Conservation (phyloP, 1,140 invertebrate species). For the Tetramorium parvispinum region DNA sequence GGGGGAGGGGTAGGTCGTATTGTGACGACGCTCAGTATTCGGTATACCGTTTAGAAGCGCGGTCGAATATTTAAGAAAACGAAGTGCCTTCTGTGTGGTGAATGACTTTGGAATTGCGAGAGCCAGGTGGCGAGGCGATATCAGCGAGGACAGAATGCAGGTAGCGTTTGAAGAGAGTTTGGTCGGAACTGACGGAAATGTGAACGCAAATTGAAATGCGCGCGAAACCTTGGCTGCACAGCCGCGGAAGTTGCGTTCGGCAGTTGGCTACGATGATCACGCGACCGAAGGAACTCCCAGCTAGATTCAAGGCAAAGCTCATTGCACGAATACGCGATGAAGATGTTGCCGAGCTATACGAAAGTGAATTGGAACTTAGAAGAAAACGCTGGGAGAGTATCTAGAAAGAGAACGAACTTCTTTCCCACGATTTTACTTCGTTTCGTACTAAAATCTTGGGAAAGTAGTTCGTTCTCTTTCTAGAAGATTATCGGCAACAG, state of each 20-base stretch:
- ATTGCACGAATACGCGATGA: slow-evolving; percentile 99
- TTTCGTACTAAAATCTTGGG: too few species aligned
- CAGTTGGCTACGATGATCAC: slow-evolving; percentile 96
- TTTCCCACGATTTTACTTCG: too few species aligned
- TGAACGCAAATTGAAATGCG: slow-evolving; percentile 99
- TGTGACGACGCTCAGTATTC: too few species aligned
- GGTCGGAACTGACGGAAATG: slow-evolving; percentile 97
- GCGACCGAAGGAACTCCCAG: slow-evolving; percentile 98
- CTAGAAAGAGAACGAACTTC: too few species aligned
- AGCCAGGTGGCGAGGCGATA: slow-evolving; percentile 90
- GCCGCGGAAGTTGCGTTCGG: slow-evolving; percentile 96
- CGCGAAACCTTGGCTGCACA: slow-evolving; percentile 99
- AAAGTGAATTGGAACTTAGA: too few species aligned
- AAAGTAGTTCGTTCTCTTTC: too few species aligned
- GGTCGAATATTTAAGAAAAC: too few species aligned
- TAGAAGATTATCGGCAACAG: too few species aligned
- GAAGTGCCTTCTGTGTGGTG: too few species aligned
- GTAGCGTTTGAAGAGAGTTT: slow-evolving; percentile 99
- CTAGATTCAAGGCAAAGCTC: slow-evolving; percentile 98
- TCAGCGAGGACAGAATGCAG: slow-evolving; percentile 95
- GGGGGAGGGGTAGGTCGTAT: too few species aligned
- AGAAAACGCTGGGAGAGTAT: too few species aligned
- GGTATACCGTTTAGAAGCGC: too few species aligned
- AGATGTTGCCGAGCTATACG: slow-evolving; percentile 96
- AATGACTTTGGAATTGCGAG: slow-evolving; percentile 98